phyloP scores from a whole-genome alignment of 1,140 invertebrate genomes.

The Copidosoma floridanum region DNA sequence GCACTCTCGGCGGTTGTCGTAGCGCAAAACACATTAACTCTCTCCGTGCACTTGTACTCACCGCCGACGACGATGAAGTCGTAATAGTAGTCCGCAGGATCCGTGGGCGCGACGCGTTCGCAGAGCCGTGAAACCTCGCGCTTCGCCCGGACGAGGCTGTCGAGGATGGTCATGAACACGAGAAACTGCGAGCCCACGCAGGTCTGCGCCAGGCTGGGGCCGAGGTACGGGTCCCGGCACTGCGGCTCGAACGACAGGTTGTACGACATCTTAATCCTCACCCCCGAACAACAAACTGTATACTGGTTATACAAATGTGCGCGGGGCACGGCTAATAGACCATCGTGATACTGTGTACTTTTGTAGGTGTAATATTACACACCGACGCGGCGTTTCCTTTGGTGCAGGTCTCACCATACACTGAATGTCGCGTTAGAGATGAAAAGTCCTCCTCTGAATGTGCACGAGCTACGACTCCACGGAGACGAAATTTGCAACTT shows the following conservation, averaged over 20 bases:
- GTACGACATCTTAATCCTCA: conserved; percentile 41
- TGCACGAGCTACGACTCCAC: too few relatives aligned
- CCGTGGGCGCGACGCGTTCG: conserved; percentile 48
- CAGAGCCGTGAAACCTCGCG: conserved; percentile 56
- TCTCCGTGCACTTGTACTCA: conserved; percentile 35
- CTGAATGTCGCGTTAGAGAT: too few relatives aligned
- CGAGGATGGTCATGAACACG: conserved; percentile 60
- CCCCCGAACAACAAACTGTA: too few relatives aligned
- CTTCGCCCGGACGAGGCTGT: conserved; percentile 55
- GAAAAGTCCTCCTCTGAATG: too few relatives aligned
- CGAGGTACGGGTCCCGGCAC: conserved; percentile 45
- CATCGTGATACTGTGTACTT: too few relatives aligned
- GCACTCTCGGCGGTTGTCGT: neutral
- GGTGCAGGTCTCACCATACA: too few relatives aligned
- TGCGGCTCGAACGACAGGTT: conserved; percentile 27
- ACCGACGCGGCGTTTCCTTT: too few relatives aligned
- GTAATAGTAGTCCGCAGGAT: conserved; percentile 51
- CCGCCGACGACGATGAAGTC: conserved; percentile 63
- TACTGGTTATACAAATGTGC: too few relatives aligned
- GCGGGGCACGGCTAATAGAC: too few relatives aligned
- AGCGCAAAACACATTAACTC: neutral
- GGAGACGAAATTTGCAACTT: too few relatives aligned
- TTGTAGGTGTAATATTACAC: too few relatives aligned
- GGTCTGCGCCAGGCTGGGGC: conserved; percentile 54
- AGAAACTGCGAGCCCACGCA: conserved; percentile 58